These are phyloP conservation scores for Nettapus auritus DNA, from an alignment of 2,113 vertebrate genomes.

Conservation along the genomic window DNA sequence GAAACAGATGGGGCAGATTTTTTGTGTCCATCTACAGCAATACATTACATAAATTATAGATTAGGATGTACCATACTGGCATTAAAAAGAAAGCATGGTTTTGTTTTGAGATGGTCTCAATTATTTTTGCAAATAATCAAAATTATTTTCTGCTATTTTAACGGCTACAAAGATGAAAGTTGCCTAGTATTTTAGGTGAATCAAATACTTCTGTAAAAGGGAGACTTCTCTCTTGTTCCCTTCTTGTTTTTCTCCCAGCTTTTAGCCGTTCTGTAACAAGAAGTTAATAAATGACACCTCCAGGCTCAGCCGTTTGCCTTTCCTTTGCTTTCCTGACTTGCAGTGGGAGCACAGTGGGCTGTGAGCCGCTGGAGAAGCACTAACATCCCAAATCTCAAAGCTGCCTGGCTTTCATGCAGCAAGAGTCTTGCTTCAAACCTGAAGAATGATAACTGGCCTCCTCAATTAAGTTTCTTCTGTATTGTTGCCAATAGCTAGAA, in stretches of 20 bases:
- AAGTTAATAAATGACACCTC: not conserved
- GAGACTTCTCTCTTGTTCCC: not conserved
- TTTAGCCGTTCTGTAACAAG: not conserved
- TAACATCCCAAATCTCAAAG: not conserved
- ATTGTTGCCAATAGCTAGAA: not conserved
- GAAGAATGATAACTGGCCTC: not conserved
- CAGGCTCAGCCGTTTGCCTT: not conserved
- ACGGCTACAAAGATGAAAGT: not conserved
- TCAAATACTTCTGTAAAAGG: not conserved
- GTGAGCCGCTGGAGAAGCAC: not conserved
- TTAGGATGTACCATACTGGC: not conserved
- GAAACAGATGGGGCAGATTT: not conserved
- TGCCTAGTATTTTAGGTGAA: not conserved
- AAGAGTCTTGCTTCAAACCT: not conserved
- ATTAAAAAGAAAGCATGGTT: not conserved
- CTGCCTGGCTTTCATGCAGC: not conserved
- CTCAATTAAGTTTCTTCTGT: slow-evolving; percentile 13
- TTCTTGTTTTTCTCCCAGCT: not conserved
- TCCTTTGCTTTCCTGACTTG: not conserved
- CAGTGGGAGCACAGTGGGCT: not conserved
- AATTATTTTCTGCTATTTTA: not conserved
- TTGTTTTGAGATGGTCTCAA: not conserved
- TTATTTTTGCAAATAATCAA: not conserved
- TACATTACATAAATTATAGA: not conserved
- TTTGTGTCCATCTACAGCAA: not conserved